A percentile compares a stretch with the other conserved stretches of the same genome.
Conservation (phyloP, 2,797 vertebrate genomes). For the Myoxocephalus aenaeus region DNA sequence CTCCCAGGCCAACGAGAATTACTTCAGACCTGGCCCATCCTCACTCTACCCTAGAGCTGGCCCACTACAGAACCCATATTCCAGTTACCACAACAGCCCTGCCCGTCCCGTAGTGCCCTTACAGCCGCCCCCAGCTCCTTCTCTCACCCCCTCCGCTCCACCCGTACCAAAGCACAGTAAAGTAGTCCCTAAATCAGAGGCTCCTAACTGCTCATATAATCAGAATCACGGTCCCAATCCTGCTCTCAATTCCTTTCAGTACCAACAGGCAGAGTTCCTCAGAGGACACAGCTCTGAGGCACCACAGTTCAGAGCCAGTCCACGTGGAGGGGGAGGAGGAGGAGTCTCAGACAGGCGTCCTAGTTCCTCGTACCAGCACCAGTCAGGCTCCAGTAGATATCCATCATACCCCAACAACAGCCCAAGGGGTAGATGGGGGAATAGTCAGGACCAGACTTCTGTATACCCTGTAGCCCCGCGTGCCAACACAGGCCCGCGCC, state of each 20-base stretch:
- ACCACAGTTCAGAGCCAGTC: constrained; percentile 65
- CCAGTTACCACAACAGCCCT: constrained; percentile 50
- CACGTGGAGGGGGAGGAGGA: constrained; percentile 9
- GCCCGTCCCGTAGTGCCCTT: constrained; percentile 33
- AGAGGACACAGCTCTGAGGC: constrained; percentile 75
- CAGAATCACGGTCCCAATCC: constrained; percentile 18
- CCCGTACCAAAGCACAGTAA: constrained; percentile 40
- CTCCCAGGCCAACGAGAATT: constrained; percentile 40
- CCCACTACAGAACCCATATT: constrained; percentile 51
- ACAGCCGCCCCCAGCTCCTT: constrained; percentile 34
- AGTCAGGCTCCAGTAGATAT: constrained; percentile 63
- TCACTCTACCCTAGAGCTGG: constrained; percentile 46
- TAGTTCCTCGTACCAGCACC: constrained; percentile 36
- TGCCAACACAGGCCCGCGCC: constrained; percentile 20
- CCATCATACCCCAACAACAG: constrained; percentile 53
- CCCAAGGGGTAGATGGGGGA: constrained; percentile 55
- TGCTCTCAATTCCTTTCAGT: constrained; percentile 69
- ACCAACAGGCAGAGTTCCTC: constrained; percentile 84
- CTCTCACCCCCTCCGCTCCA: constrained; percentile 38
- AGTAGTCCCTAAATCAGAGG: constrained; percentile 21
- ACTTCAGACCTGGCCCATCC: constrained; percentile 43
- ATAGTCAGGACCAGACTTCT: constrained; percentile 54
- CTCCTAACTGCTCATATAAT: constrained; percentile 43
- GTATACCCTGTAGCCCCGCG: constrained; percentile 28
- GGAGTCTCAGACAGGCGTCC: neutral